phyloP scores from a whole-genome alignment of 2,797 vertebrate genomes.

The Tenualosa thibaudeaui region DNA sequence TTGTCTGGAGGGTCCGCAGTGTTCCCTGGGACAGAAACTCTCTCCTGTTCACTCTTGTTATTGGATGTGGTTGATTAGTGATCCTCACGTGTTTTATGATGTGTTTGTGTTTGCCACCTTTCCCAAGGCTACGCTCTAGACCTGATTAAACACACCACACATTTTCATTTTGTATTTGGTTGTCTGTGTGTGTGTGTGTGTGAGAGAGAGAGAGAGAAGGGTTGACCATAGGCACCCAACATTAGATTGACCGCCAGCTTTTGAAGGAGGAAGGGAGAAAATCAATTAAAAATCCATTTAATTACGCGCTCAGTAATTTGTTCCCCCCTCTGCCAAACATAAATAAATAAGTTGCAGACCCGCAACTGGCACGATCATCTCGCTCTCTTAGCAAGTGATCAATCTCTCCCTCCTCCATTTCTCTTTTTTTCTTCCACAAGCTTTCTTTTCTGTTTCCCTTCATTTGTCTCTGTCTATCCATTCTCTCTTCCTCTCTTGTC shows the following conservation, averaged over 20 bases:
- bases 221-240: conserved; percentile 6
- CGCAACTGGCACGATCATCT: conserved; percentile 5
- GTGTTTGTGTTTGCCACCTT: background rate
- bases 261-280: conserved; percentile 23
- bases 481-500: background rate
- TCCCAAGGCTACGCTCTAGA: background rate
- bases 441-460: background rate
- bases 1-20: background rate
- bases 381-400: background rate
- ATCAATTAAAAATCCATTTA: conserved; percentile 24
- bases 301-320: background rate
- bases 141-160: conserved; percentile 3
- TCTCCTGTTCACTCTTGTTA: background rate
- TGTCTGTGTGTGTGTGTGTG: background rate
- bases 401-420: background rate
- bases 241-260: conserved; percentile 15
- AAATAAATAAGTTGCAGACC: conserved; percentile 22
- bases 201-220: background rate
- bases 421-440: background rate
- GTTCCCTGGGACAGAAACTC: background rate
- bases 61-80: background rate
- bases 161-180: background rate
- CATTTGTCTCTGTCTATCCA: background rate
- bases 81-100: conserved; percentile 8
- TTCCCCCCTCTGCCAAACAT: background rate